Conservation (phyloP, 2,797 vertebrate genomes). For the Eurystomus glaucurus region DNA sequence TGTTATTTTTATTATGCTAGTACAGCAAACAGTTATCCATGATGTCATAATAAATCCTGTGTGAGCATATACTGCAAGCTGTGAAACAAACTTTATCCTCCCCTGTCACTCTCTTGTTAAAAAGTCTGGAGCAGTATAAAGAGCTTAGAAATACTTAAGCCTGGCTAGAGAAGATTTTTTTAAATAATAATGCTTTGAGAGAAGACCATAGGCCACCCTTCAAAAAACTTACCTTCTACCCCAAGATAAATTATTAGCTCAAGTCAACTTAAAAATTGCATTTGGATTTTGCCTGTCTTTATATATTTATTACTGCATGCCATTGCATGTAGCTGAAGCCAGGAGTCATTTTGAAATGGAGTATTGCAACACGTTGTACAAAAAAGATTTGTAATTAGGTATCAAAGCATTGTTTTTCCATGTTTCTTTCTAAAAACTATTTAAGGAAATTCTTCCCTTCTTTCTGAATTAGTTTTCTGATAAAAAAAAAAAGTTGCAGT, state of each 20-base stretch:
- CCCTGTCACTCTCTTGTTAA: not conserved
- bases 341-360: not conserved
- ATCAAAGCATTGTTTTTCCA: not conserved
- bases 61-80: not conserved
- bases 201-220: not conserved
- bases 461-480: conserved; percentile 7
- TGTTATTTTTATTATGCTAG: not conserved
- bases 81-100: not conserved
- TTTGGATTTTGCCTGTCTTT: not conserved
- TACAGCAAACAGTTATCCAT: not conserved
- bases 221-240: not conserved
- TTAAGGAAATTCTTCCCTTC: not conserved
- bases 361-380: not conserved
- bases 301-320: not conserved
- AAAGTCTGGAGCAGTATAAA: not conserved
- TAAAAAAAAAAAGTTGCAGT: not conserved
- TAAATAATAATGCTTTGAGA: not conserved
- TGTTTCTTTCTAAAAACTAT: not conserved
- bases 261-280: not conserved
- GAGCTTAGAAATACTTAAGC: not conserved
- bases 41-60: not conserved
- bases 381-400: not conserved
- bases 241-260: not conserved
- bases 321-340: not conserved
- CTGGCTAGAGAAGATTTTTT: not conserved